A percentile compares a stretch with the other conserved stretches of the same genome.
phyloP scores from a whole-genome alignment of 2,113 vertebrate genomes.

The Indri indri region DNA sequence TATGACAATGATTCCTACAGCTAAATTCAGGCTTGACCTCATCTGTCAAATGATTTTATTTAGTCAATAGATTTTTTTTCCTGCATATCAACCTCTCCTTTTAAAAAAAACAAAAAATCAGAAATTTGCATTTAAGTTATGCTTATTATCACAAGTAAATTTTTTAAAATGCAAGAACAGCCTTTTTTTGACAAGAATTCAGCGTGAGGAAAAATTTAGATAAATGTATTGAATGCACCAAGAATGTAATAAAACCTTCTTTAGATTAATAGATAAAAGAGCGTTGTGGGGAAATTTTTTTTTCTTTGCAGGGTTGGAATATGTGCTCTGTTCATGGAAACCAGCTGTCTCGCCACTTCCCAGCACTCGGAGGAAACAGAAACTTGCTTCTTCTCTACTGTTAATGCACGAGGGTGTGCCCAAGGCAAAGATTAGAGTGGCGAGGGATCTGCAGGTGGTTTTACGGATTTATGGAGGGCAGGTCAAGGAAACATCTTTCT shows the following conservation, averaged over 20 bases:
- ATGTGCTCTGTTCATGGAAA: neutral
- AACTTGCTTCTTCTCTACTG: neutral
- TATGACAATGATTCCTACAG: neutral
- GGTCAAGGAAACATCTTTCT: neutral
- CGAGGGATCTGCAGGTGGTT: neutral
- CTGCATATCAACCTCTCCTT: neutral
- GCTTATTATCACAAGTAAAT: neutral
- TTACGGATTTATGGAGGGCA: neutral
- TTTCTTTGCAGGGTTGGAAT: neutral
- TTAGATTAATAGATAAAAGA: neutral
- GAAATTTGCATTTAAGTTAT: neutral
- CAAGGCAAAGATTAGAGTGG: neutral
- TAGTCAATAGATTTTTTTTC: neutral
- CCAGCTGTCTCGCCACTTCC: constrained; percentile 45
- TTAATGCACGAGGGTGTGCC: neutral
- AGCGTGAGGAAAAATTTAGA: neutral
- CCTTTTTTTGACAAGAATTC: neutral
- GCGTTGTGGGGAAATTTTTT: neutral
- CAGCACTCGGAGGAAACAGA: constrained; percentile 45
- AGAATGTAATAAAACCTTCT: neutral
- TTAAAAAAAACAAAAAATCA: neutral
- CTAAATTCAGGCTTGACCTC: neutral
- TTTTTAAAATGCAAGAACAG: neutral
- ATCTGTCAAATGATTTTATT: constrained; percentile 22
- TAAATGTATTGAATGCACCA: neutral